Percentiles rank a stretch among this genome's conserved stretches.
These are phyloP conservation scores for Drosophila austrosaltans DNA, from an alignment of 2,888 invertebrate species.

Conservation along the genomic window DNA sequence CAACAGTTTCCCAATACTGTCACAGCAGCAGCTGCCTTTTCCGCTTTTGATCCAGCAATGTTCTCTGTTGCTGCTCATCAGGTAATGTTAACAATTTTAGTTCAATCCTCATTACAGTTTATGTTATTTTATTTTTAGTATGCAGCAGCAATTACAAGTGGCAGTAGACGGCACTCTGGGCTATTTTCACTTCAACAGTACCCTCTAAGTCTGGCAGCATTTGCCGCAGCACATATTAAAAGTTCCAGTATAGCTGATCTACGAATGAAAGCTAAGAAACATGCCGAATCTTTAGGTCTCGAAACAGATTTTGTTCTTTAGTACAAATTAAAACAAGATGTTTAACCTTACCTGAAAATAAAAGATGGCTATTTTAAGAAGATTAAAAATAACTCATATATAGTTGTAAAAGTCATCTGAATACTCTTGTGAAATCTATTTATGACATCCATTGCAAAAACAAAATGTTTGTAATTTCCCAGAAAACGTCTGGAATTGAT, in stretches of 20 bases:
- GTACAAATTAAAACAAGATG: constrained; percentile 32
- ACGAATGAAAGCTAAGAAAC: constrained; percentile 95
- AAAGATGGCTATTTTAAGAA: too few species aligned
- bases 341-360: too few species aligned
- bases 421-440: too few species aligned
- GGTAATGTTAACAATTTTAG: constrained; percentile 83
- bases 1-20: constrained; percentile 80
- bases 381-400: too few species aligned
- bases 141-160: constrained; percentile 86
- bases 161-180: constrained; percentile 84
- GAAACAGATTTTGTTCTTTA: constrained; percentile 72
- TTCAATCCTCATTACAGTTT: background rate
- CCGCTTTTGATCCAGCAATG: constrained; percentile 93
- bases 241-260: constrained; percentile 97
- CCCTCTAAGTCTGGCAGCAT: constrained; percentile 90
- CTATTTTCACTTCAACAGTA: constrained; percentile 88
- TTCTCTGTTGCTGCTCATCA: constrained; percentile 92
- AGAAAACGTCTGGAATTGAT: too few species aligned
- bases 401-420: too few species aligned
- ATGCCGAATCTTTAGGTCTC: constrained; percentile 92
- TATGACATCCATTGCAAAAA: too few species aligned
- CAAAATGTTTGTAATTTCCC: too few species aligned
- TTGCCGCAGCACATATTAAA: constrained; percentile 92
- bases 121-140: constrained; percentile 82
- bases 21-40: constrained; percentile 86